phyloP scores from a whole-genome alignment of 2,888 invertebrate species.

The Heliconius hortense region DNA sequence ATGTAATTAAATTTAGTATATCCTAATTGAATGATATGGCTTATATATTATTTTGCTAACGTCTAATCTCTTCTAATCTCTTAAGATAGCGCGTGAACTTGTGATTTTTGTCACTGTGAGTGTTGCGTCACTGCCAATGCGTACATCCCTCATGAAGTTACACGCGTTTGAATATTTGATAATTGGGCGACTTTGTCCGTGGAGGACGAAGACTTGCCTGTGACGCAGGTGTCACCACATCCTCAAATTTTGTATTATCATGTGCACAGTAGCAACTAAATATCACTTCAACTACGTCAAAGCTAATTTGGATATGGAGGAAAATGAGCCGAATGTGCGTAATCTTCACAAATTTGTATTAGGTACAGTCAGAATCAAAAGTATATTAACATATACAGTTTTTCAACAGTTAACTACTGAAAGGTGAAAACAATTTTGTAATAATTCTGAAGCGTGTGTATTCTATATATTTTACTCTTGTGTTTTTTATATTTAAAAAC shows the following conservation, averaged over 20 bases:
- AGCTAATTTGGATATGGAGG: neutral
- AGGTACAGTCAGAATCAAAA: neutral
- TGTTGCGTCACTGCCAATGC: neutral
- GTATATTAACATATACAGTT: too few relatives aligned
- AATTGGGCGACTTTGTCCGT: neutral
- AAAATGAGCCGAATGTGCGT: neutral
- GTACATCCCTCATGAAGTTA: neutral
- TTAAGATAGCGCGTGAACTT: neutral
- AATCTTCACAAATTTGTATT: neutral
- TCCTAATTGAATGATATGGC: neutral
- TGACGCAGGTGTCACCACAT: neutral
- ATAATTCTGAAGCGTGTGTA: too few relatives aligned
- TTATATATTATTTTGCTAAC: neutral
- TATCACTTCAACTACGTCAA: neutral
- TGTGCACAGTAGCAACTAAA: too few relatives aligned
- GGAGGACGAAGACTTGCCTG: neutral
- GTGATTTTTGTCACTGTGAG: neutral
- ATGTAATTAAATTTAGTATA: neutral
- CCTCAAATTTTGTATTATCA: too few relatives aligned
- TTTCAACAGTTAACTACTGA: too few relatives aligned
- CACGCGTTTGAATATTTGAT: neutral
- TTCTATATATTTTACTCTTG: neutral
- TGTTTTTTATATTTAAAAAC: neutral
- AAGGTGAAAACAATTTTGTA: too few relatives aligned
- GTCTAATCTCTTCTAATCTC: too few relatives aligned